A percentile compares a stretch with the other conserved stretches of the same genome.
Evolutionary conservation across 2,888 invertebrate species (phyloP).

Genomic region (Ophion ventricosus): DNA sequence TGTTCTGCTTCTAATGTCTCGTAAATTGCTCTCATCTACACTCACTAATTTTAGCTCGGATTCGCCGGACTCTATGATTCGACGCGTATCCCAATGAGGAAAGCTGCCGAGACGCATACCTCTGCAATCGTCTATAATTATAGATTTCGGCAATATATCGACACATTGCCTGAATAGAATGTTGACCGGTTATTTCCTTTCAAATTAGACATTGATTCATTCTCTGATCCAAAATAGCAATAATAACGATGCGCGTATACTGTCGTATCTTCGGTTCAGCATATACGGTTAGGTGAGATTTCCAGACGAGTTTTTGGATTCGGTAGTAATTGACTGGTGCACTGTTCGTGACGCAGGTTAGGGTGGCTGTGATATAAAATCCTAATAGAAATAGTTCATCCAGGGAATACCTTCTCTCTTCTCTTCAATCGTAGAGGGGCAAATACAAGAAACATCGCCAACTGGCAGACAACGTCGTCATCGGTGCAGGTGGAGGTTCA

Average conservation of each 20-base stretch:
- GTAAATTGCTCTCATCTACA: conserved; percentile 33
- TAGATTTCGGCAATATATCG: conserved; percentile 26
- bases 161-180: conserved; percentile 4
- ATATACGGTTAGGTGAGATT: neutral
- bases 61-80: conserved; percentile 45
- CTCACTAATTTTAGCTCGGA: conserved; percentile 55
- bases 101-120: conserved; percentile 29
- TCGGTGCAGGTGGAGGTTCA: conserved; percentile 59
- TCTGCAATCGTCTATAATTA: conserved; percentile 32
- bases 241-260: neutral
- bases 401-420: conserved; percentile 8
- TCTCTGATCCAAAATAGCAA: neutral
- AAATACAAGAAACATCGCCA: conserved; percentile 56
- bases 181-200: neutral
- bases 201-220: conserved; percentile 4
- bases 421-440: conserved; percentile 47
- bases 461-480: conserved; percentile 46
- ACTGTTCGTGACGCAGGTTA: neutral
- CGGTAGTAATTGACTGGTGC: conserved; percentile 6
- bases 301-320: neutral
- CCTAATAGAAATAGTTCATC: conserved; percentile 6
- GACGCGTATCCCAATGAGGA: conserved; percentile 26
- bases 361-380: conserved; percentile 7
- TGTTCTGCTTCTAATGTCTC: conserved; percentile 8
- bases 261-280: neutral